Conservation (phyloP, 92 coral and sea anemone species). For the Plumapathes pennacea region DNA sequence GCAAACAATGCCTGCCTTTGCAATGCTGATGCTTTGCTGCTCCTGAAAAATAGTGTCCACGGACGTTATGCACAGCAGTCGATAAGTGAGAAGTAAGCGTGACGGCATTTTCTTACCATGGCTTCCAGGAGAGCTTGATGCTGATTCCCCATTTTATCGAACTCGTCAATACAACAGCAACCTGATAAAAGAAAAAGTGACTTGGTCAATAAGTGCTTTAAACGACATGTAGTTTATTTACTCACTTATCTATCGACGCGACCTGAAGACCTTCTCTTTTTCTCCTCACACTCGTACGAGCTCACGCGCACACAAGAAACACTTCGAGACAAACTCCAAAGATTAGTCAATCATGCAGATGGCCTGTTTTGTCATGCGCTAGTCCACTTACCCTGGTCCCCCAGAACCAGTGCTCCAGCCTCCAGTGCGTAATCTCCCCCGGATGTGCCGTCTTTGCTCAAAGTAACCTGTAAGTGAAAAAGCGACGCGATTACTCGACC, state of each 20-base stretch:
- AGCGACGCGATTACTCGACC: background rate
- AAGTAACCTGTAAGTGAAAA: constrained; percentile 62
- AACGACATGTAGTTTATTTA: no score
- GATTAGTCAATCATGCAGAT: no score
- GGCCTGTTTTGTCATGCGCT: no score
- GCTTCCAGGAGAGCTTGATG: constrained; percentile 97
- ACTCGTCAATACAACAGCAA: constrained; percentile 97
- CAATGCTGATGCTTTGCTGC: constrained; percentile 96
- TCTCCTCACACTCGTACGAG: no score
- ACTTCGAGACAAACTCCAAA: no score
- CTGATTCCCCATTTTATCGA: constrained; percentile 95
- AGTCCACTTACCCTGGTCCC: constrained; percentile 86
- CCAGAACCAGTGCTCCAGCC: constrained; percentile 94
- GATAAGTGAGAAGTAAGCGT: background rate
- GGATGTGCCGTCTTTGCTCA: constrained; percentile 86
- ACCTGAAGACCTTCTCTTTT: no score
- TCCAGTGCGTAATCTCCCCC: constrained; percentile 94
- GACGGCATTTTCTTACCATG: constrained; percentile 70
- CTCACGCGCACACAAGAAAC: no score
- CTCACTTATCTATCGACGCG: no score
- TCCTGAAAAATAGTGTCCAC: constrained; percentile 47
- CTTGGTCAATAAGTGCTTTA: no score
- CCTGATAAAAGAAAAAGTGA: constrained; percentile 40
- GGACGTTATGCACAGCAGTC: background rate
- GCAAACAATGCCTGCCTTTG: constrained; percentile 99